phyloP scores from a whole-genome alignment of 2,797 vertebrate species.

The Peromyscus eremicus region DNA sequence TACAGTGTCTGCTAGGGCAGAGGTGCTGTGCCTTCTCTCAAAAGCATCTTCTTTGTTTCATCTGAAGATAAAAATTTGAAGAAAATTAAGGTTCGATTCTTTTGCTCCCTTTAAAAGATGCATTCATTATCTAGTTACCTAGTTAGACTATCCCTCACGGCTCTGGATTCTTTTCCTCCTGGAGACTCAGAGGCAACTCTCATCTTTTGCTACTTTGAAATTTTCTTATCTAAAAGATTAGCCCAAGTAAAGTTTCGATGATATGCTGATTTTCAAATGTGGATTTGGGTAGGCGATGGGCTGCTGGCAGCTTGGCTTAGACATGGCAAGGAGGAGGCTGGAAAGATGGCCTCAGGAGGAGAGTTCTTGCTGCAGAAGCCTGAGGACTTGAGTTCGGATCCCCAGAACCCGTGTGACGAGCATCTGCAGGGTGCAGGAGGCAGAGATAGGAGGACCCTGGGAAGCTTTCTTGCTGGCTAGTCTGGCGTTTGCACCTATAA shows the following conservation, averaged over 20 bases:
- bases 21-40: neutral
- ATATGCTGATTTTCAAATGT: neutral
- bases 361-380: no score
- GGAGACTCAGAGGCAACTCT: neutral
- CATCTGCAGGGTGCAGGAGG: neutral
- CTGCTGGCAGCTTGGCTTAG: neutral
- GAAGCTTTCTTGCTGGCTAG: neutral
- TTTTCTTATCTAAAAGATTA: neutral
- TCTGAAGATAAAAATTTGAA: conserved; percentile 34
- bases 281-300: neutral
- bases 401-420: neutral
- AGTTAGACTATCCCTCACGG: neutral
- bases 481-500: neutral
- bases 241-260: neutral
- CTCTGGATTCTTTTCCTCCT: neutral
- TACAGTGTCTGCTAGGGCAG: neutral
- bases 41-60: conserved; percentile 37
- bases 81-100: neutral
- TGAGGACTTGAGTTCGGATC: neutral
- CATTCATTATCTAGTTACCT: neutral
- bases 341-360: neutral
- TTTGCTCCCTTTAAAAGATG: neutral
- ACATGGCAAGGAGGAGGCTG: neutral
- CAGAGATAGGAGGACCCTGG: neutral
- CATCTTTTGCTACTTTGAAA: neutral